Evolutionary conservation across 2,888 invertebrate species (phyloP).

Genomic region (Sthenelais limicola): DNA sequence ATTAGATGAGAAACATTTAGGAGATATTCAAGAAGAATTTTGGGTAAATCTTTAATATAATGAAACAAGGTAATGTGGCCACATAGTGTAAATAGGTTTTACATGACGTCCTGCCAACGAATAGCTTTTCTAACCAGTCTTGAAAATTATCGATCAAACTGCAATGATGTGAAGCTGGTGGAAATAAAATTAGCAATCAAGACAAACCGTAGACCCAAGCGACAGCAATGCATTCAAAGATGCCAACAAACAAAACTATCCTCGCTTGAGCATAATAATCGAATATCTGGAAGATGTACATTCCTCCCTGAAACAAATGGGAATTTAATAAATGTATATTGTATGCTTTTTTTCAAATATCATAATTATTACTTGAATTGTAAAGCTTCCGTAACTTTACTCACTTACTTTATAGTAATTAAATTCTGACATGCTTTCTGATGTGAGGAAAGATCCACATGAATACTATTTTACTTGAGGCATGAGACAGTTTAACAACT

Average conservation of each 20-base stretch:
- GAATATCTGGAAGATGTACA: slow-evolving; percentile 79
- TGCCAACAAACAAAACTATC: slow-evolving; percentile 77
- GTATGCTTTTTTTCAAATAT: neutral
- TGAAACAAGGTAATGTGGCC: neutral
- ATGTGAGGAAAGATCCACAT: neutral
- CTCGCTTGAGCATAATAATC: slow-evolving; percentile 79
- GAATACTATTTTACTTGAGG: neutral
- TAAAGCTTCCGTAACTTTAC: too few relatives aligned
- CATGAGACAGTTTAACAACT: neutral
- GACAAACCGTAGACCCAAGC: slow-evolving; percentile 86
- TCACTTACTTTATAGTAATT: neutral
- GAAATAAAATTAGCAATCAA: too few relatives aligned
- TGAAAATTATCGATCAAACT: too few relatives aligned
- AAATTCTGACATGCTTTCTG: neutral
- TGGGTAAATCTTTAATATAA: too few relatives aligned
- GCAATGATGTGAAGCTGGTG: too few relatives aligned
- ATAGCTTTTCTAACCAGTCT: too few relatives aligned
- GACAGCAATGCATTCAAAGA: slow-evolving; percentile 83
- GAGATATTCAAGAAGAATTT: too few relatives aligned
- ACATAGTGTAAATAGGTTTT: too few relatives aligned
- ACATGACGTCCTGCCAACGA: too few relatives aligned
- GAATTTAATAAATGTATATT: neutral
- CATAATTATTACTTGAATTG: too few relatives aligned
- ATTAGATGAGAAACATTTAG: too few relatives aligned
- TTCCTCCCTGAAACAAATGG: slow-evolving; percentile 76